These are phyloP conservation scores for Melanotaenia parkinsoni DNA, from an alignment of 2,797 vertebrate species.

Conservation along the genomic window DNA sequence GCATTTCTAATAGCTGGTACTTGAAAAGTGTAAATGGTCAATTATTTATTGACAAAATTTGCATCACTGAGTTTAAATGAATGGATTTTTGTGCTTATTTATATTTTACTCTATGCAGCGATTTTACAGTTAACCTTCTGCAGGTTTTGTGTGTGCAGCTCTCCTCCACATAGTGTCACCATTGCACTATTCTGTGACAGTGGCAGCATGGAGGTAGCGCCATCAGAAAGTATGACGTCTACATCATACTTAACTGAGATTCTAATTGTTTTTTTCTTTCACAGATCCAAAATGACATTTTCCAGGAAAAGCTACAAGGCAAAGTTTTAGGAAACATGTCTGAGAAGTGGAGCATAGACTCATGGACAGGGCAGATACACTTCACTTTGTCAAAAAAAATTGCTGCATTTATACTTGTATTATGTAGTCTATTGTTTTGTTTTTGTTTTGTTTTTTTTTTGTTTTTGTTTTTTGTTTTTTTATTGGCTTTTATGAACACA, in stretches of 20 bases:
- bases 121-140: neutral
- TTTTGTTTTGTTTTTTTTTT: too few relatives aligned
- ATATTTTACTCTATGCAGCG: neutral
- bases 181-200: slow-evolving; percentile 36
- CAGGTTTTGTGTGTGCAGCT: slow-evolving; percentile 37
- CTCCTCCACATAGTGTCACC: slow-evolving; percentile 70
- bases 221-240: neutral
- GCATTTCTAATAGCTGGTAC: neutral
- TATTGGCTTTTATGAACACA: too few relatives aligned
- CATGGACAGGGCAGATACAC: too few relatives aligned
- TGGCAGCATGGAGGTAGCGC: too few relatives aligned
- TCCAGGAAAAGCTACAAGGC: too few relatives aligned
- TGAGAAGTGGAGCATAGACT: too few relatives aligned
- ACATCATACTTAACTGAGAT: neutral
- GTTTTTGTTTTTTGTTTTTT: too few relatives aligned
- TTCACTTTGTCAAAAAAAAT: too few relatives aligned
- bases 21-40: neutral
- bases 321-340: too few relatives aligned
- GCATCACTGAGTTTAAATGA: neutral
- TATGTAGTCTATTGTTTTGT: neutral
- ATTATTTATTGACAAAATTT: neutral
- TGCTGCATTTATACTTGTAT: neutral
- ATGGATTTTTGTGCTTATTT: neutral
- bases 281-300: neutral
- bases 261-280: neutral